Percentiles rank a stretch among this genome's conserved stretches.
Evolutionary conservation across 2,113 vertebrate genomes (phyloP).

Genomic region (Anarhynchus alexandrinus): DNA sequence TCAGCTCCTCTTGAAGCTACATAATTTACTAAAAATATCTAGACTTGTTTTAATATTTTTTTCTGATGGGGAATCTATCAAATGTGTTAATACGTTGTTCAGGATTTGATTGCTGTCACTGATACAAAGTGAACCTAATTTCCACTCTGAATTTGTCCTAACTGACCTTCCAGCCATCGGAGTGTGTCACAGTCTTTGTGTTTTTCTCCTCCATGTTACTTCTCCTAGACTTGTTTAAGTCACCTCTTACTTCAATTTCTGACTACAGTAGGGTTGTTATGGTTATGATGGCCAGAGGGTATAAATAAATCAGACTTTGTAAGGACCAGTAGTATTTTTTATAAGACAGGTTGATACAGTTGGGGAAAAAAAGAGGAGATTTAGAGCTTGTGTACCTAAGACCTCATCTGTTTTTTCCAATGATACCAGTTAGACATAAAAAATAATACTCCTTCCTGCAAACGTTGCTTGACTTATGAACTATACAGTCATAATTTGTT

Average conservation of each 20-base stretch:
- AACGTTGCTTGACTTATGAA: not conserved
- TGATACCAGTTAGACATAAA: not conserved
- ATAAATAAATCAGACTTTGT: not conserved
- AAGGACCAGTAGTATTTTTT: not conserved
- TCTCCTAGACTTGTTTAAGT: not conserved
- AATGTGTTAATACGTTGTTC: not conserved
- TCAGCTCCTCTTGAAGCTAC: not conserved
- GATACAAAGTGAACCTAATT: not conserved
- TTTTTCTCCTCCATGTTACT: not conserved
- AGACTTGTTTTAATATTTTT: not conserved
- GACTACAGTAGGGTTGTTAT: not conserved
- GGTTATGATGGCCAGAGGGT: not conserved
- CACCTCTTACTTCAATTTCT: not conserved
- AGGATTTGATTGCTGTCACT: not conserved
- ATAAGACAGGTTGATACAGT: not conserved
- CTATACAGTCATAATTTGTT: not conserved
- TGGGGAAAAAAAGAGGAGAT: not conserved
- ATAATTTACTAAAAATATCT: not conserved
- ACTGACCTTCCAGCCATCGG: not conserved
- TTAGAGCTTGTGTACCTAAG: not conserved
- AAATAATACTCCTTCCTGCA: not conserved
- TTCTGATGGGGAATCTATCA: not conserved
- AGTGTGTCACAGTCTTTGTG: not conserved
- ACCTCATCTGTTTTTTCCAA: not conserved
- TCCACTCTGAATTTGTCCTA: not conserved